Percentiles rank a stretch among this genome's conserved stretches.
phyloP scores from a whole-genome alignment of 2,113 vertebrate species.

The Rhinoderma darwinii region DNA sequence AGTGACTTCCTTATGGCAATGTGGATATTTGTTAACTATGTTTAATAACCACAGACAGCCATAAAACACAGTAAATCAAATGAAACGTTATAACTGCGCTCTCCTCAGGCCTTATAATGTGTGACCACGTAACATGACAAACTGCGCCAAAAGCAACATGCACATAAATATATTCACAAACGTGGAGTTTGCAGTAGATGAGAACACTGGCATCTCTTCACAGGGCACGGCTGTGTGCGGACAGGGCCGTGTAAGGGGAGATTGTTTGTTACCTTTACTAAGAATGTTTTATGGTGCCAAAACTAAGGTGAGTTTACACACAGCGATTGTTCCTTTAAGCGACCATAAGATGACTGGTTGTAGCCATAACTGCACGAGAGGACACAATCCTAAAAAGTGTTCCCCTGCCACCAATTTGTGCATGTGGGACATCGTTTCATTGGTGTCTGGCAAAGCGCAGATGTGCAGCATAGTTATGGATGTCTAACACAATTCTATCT shows the following conservation, averaged over 20 bases:
- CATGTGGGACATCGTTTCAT: not conserved
- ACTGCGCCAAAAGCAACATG: not conserved
- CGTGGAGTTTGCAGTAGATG: not conserved
- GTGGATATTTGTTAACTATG: conserved; percentile 9
- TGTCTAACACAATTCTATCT: no score
- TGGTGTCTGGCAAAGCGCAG: no score
- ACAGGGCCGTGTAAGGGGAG: not conserved
- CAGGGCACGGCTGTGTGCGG: not conserved
- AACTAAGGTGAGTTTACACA: not conserved
- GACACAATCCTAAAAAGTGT: not conserved
- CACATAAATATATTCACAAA: not conserved
- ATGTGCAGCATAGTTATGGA: no score
- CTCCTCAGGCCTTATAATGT: not conserved
- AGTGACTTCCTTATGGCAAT: conserved; percentile 29
- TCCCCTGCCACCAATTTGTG: not conserved
- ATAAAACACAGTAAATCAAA: conserved; percentile 2
- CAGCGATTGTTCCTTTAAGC: not conserved
- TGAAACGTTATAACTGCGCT: not conserved
- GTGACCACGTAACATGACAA: not conserved
- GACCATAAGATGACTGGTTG: no score
- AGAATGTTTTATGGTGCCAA: not conserved
- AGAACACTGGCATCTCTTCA: not conserved
- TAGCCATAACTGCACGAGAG: no score
- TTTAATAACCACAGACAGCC: conserved; percentile 31
- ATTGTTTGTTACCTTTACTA: not conserved